A percentile compares a stretch with the other conserved stretches of the same genome.
These are phyloP conservation scores for Acanthornis magna DNA, from an alignment of 2,797 vertebrate genomes.

Conservation along the genomic window DNA sequence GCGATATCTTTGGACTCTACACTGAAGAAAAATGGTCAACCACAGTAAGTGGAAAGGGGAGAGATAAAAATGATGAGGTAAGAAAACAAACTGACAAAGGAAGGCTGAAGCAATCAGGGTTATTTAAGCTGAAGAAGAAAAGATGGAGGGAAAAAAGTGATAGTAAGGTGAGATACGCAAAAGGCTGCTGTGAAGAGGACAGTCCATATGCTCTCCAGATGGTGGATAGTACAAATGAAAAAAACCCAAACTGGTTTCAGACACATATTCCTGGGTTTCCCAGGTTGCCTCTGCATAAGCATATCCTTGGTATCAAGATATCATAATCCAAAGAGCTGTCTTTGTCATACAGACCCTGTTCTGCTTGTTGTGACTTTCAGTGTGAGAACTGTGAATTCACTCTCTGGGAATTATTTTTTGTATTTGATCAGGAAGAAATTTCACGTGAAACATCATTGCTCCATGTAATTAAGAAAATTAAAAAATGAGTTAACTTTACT, in stretches of 20 bases:
- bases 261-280: neutral
- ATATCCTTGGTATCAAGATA: neutral
- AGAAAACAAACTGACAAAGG: neutral
- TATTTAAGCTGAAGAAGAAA: neutral
- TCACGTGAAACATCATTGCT: neutral
- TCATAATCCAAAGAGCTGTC: neutral
- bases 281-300: neutral
- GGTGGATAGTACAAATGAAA: neutral
- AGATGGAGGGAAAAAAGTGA: accelerated
- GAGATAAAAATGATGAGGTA: neutral
- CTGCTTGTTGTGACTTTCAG: neutral
- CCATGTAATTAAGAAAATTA: neutral
- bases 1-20: neutral
- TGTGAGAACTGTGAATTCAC: neutral
- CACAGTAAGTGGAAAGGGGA: neutral
- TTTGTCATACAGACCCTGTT: neutral
- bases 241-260: neutral
- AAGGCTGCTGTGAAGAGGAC: neutral
- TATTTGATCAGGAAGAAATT: neutral
- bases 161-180: neutral
- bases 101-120: neutral
- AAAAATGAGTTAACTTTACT: neutral
- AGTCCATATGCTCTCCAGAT: neutral
- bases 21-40: neutral
- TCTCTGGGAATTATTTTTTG: neutral